Evolutionary conservation across 2,113 vertebrate genomes (phyloP).

Genomic region (Trinectes maculatus): DNA sequence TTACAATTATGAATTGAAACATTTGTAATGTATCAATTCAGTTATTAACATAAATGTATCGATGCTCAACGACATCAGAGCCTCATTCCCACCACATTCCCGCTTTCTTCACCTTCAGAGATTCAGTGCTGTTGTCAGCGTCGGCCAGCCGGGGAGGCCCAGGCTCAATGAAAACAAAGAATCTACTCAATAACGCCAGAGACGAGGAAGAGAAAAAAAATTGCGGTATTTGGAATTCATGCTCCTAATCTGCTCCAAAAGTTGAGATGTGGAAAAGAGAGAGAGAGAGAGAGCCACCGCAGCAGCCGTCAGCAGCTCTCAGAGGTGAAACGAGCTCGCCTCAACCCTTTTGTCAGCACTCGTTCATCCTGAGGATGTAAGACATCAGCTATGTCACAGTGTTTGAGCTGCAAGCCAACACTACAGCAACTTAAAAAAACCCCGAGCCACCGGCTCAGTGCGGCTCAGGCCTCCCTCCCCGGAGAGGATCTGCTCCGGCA

Average conservation of each 20-base stretch:
- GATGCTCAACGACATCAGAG: background rate
- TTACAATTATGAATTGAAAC: background rate
- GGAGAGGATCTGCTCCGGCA: slow-evolving; percentile 38
- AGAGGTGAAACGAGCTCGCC: slow-evolving; percentile 51
- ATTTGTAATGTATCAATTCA: background rate
- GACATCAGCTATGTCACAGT: slow-evolving; percentile 67
- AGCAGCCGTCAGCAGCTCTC: slow-evolving; percentile 48
- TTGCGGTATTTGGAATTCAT: slow-evolving; percentile 48
- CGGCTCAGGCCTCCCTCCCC: slow-evolving; percentile 64
- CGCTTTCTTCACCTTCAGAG: slow-evolving; percentile 31
- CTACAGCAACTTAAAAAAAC: slow-evolving; percentile 79
- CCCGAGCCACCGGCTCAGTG: slow-evolving; percentile 43
- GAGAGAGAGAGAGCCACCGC: slow-evolving; percentile 24
- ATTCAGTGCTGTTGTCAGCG: slow-evolving; percentile 31
- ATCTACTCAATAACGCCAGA: slow-evolving; percentile 28
- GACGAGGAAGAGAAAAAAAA: slow-evolving; percentile 21
- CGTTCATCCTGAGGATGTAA: slow-evolving; percentile 79
- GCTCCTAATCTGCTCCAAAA: slow-evolving; percentile 47
- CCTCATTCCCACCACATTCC: slow-evolving; percentile 4
- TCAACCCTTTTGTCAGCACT: slow-evolving; percentile 72
- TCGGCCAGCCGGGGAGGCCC: slow-evolving; percentile 40
- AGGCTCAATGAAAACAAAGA: slow-evolving; percentile 45
- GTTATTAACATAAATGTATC: background rate
- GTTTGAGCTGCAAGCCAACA: slow-evolving; percentile 78
- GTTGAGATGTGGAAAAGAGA: slow-evolving; percentile 38